Evolutionary conservation across 2,888 invertebrate species (phyloP), one percentile per base, ranked within the genome.

Genomic region (Onthophagus sagittarius): DNA sequence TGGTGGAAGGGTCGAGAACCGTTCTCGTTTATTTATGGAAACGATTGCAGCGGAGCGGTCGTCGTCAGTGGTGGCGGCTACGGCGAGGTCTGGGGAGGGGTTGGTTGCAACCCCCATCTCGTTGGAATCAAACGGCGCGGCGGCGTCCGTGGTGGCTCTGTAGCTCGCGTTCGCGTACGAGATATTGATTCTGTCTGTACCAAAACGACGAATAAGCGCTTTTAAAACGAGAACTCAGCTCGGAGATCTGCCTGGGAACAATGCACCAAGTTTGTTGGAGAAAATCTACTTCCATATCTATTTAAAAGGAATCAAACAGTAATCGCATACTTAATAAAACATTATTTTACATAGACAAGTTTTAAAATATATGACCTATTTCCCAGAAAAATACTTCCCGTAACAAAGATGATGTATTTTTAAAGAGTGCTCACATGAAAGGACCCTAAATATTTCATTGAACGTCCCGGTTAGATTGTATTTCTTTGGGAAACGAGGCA

Each of bases 101-200:
- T 23, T 23, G 23, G 23, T 23, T 23, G 23, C 23, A 23, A 23
- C 23, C 23, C 23, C 23, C 23, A 3, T 23, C 39, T 11, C 39
- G 39, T 11, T 53, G 39, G 39, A 53, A 53, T 53, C 39, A 53
- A 53, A 53, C 39, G 23, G 23, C 23, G 23, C 23, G 23, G 23
- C 23, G 23, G 23, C 23, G 23, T 23, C 23, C 23, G 39, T 53
- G 39, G 39, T 23, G 39, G 39, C 39, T 53, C 39, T 53, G 39
- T 53, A 53, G 39, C 39, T 53, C 39, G 39, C 39, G 39, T 53
- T 53, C 31, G 67, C 67, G 67, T 67, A 31, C 67, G 67, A 23
- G 67, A 67, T 67, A 67, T 67, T 67, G 67, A 67, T 67, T 67
- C 67, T 67, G 67, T 67, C 67, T 67, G 67, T 67, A 23, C 31